Conservation (phyloP, 2,797 vertebrate genomes). For the Botia kubotai region DNA sequence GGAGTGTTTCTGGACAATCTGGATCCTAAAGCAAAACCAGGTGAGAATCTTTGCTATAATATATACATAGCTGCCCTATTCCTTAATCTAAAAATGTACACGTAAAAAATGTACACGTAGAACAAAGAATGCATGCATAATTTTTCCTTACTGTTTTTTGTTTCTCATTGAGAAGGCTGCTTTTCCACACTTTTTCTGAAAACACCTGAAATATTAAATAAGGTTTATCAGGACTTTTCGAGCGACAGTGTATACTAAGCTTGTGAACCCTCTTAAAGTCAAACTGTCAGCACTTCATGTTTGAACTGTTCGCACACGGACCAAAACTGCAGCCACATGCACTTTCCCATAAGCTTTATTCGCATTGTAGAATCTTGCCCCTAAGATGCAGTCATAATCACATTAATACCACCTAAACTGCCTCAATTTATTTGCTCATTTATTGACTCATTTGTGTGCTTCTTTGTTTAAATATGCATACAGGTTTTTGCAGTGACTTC, state of each 20-base stretch:
- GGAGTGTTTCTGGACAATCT: too few species aligned
- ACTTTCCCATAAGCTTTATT: constrained; percentile 83
- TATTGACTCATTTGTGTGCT: background rate
- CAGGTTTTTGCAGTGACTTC: background rate
- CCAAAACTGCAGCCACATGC: constrained; percentile 82
- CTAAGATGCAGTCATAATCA: constrained; percentile 80
- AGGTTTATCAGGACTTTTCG: constrained; percentile 36
- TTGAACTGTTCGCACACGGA: constrained; percentile 70
- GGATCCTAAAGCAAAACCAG: too few species aligned
- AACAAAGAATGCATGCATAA: background rate
- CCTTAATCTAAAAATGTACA: background rate
- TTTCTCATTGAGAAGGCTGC: too few species aligned
- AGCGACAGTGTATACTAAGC: constrained; percentile 3
- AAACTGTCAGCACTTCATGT: constrained; percentile 79
- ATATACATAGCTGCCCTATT: background rate
- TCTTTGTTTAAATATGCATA: background rate
- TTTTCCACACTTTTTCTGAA: background rate
- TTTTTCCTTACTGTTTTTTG: background rate
- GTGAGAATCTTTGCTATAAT: too few species aligned
- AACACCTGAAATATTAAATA: constrained; percentile 23
- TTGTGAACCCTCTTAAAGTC: constrained; percentile 28
- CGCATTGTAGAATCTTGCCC: constrained; percentile 81
- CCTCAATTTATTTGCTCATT: constrained; percentile 25
- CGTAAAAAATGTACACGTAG: too few species aligned
- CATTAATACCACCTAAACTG: constrained; percentile 75